Base-by-base conservation (phyloP, 2,888 invertebrate genomes). In the Ditylenchus weischeri region DNA sequence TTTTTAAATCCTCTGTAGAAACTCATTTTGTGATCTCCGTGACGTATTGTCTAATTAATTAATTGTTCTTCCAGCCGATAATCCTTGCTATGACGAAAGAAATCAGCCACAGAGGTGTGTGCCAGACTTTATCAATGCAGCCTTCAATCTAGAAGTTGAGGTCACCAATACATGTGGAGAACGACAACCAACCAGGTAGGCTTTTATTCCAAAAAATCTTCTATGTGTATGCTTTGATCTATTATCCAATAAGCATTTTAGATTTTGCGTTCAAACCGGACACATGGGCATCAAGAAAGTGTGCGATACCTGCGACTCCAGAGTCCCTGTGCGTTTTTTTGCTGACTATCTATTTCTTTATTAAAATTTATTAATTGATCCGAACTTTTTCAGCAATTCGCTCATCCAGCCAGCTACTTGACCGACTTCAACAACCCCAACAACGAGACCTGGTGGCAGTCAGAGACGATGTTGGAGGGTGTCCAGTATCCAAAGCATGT, bases 81-180 rank as follows among this genome's bases (percentile, higher is more conserved):
- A 54, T 54, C 57, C 57, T 18, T 54, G 57, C 18, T 54, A 54
- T 54, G 57, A 54, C 57, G 57, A 23, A 29, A 54, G 57, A 54
- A 54, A 54, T 29, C 43, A 43, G 43, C 43, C 81, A 36, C 81
- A 81, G 66, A 65, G 81, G 66, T 96, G 96, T 85, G 90, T 92
- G 80, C 95, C 96, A 0, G 91, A 91, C 79, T 96, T 96, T 85
- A 92, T 91, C 83, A 96, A 96, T 84, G 93, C 94, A 7, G 96
- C 95, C 13, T 96, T 90, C 86, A 89, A 90, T 83, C 88, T 91
- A 64, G 87, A 88, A 72, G 91, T 43, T 10, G 43, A 43, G 43
- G 43, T 43, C 43, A 43, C 43, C 8, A 43, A 43, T 43, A 43
- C 43, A 43, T 43, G 43, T 15, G 43, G 43, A 43, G 43, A 43